Evolutionary conservation across 2,888 invertebrate species (phyloP), one percentile per base, ranked within the genome.

Genomic region (Coelinius sp.): DNA sequence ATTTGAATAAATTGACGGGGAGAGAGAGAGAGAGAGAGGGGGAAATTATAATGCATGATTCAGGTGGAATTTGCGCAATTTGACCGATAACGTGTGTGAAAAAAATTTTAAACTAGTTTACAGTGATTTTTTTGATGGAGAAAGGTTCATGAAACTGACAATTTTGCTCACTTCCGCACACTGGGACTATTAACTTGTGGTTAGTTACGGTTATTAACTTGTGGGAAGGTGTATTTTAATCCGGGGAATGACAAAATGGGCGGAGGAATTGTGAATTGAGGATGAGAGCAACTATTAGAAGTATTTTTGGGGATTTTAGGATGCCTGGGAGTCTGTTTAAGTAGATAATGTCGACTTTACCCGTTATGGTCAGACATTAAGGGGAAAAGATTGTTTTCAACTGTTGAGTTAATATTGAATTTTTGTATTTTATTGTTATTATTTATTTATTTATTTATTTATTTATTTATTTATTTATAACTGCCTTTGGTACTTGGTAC

Each of bases 161-260:
- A 63, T 31, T 69, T 68, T 22, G 56, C 59, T 46, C 53, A 70
- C 53, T 69, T 74, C 73, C 75, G 72, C 72, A 25, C 52, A 73
- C 20, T 53, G 73, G 71, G 66, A 24, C 68, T 73, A 53, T 49
- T 49, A 82, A 79, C 75, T 78, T 72, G 72, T 74, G 74, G 73
- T 82, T 80, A 80, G 80, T 81, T 78, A 83, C 80, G 82, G 79
- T 82, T 78, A 77, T 83, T 83, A 81, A 81, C 78, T 78, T 73
- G 67, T n/a, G 69, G 52, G 46, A 68, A 70, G 35, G 62, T 62
- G 66, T 24, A 53, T 56, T 66, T 46, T 66, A 24, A n/a, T n/a
- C n/a, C 22, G 14, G 24, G 6, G 63, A 20, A 70, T 27, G 64
- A 56, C 31, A 8, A 38, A 68, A 41, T 22, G 38, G n/a, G 38